These are phyloP conservation scores for Resseliella maxima DNA, from an alignment of 2,888 invertebrate species.

Conservation along the genomic window DNA sequence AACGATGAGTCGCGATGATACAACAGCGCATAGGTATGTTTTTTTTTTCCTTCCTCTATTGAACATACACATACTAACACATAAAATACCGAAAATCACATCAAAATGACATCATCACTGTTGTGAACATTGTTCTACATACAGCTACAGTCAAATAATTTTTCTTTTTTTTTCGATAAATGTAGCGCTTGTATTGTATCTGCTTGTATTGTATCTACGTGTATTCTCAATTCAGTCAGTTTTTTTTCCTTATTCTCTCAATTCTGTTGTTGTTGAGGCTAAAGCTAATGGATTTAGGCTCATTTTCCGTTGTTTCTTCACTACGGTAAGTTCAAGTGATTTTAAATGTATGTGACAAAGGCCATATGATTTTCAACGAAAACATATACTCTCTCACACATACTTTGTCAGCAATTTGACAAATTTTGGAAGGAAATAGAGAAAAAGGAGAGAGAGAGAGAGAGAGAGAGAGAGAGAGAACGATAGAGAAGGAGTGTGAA, in stretches of 20 bases:
- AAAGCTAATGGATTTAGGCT: background rate
- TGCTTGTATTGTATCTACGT: background rate
- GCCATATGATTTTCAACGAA: conserved; percentile 28
- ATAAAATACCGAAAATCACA: background rate
- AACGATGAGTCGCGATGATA: background rate
- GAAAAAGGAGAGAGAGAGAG: background rate
- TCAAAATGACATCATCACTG: conserved; percentile 20
- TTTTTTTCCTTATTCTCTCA: background rate
- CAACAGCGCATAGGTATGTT: background rate
- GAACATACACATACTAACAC: background rate
- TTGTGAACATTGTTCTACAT: conserved; percentile 24
- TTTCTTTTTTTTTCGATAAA: conserved; percentile 14
- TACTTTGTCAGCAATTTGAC: background rate
- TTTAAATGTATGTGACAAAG: background rate
- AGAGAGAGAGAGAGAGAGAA: background rate
- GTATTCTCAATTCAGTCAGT: background rate
- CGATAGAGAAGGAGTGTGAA: background rate
- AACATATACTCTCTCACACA: background rate
- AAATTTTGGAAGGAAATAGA: background rate
- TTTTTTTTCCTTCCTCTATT: too few relatives aligned
- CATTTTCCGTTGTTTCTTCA: background rate
- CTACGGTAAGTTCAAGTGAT: background rate
- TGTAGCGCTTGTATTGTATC: background rate
- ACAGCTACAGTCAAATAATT: background rate
- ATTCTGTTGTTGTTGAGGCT: too few relatives aligned